Base-by-base conservation (phyloP, 1,140 invertebrate species). In the Linepithema humile region DNA sequence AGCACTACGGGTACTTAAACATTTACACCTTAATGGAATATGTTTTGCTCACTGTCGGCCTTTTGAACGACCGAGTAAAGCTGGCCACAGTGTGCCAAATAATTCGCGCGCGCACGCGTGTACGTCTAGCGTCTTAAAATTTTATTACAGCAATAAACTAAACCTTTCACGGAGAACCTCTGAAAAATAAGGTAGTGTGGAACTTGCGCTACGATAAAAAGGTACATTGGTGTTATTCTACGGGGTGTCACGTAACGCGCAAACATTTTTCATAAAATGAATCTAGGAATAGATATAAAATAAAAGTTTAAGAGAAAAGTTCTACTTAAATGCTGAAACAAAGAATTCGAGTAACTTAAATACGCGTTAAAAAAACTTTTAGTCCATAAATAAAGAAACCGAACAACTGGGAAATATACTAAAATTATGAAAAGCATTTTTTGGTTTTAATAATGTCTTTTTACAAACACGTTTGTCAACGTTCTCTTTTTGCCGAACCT, bases 11-110 rank as follows among this genome's bases (percentile, higher is more conserved):
- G 50, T 62, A 70, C 72, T 84, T 73, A 67, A 87, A 87, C 85
- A 84, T 86, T 87, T 84, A 85, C 48, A 29, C 72, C 43, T 86
- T 87, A 77, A 86, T 86, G 85, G 85, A 83, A 86, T 60, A 86
- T 78, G 53, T 50, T 72, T 75, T 70, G 75, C 64, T 55, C 48
- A 69, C 32, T 40, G 62, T 62, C 55, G 55, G n/a, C 57, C 50
- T 80, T n/a, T 23, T 15, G 17, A 17, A 69, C 73, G 35, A 55
- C 32, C 64, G 23, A 26, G 23, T 26, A 40, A 53, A 55, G 23
- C 75, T 40, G 48, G 48, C 43, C 62, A 35, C 17, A 15, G 57
- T 48, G 73, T 62, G 73, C 73, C 57, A 48, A 80, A 80, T 80
- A 80, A 80, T 80, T 80, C 48, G 64, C 48, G 26, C 74, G 59